phyloP scores from a whole-genome alignment of 2,113 vertebrate genomes.

The Thinocorus orbignyianus region DNA sequence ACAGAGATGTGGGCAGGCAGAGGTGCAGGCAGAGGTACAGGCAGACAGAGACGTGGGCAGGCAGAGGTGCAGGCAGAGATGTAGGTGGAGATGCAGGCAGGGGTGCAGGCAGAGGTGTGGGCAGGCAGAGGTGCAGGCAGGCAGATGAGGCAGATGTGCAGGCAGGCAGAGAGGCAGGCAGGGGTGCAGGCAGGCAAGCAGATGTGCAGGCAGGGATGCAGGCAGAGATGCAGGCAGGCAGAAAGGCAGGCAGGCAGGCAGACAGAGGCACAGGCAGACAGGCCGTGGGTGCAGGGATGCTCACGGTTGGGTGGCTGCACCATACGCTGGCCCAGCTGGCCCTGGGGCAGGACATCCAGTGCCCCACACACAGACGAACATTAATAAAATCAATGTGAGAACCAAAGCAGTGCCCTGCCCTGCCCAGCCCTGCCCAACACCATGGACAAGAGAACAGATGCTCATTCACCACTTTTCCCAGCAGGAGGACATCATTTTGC shows the following conservation, averaged over 20 bases:
- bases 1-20: too few relatives aligned
- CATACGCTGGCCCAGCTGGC: background rate
- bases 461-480: background rate
- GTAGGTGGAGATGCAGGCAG: too few relatives aligned
- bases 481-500: fast-evolving
- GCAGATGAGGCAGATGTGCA: too few relatives aligned
- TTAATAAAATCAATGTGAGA: background rate
- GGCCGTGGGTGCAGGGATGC: background rate
- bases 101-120: background rate
- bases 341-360: background rate
- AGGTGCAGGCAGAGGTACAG: background rate
- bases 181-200: too few relatives aligned
- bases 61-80: background rate
- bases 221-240: background rate
- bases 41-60: background rate
- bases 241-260: background rate
- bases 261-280: background rate
- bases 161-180: background rate
- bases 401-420: background rate
- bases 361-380: fast-evolving
- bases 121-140: too few relatives aligned
- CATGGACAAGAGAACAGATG: background rate
- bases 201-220: too few relatives aligned
- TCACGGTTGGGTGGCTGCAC: fast-evolving
- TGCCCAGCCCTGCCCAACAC: background rate